A percentile compares a stretch with the other conserved stretches of the same genome.
Conservation (phyloP, 1,140 invertebrate species). For the Drosophila repleta region DNA sequence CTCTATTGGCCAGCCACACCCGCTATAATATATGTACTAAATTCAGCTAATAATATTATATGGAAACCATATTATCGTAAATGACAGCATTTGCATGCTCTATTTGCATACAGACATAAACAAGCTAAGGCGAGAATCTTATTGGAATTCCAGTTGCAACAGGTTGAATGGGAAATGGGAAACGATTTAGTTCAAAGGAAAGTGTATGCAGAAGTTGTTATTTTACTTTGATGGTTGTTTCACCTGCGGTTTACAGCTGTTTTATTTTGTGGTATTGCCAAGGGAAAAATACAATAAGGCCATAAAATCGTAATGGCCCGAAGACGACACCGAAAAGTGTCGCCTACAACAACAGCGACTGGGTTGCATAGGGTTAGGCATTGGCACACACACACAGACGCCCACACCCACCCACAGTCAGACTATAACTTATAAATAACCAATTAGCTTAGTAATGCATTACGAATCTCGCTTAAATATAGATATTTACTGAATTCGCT, state of each 20-base stretch:
- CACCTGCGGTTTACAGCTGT: slow-evolving; percentile 7
- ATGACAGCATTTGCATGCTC: slow-evolving; percentile 19
- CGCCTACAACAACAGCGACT: slow-evolving; percentile 10
- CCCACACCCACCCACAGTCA: background rate
- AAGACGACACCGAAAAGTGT: slow-evolving; percentile 21
- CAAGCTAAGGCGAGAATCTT: background rate
- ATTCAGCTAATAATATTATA: slow-evolving; percentile 54
- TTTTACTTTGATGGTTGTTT: background rate
- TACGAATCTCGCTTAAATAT: background rate
- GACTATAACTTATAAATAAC: slow-evolving; percentile 23
- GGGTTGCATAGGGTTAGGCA: slow-evolving; percentile 5
- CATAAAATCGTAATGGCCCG: slow-evolving; percentile 24
- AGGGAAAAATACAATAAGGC: slow-evolving; percentile 19
- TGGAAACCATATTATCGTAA: background rate
- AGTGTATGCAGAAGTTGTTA: slow-evolving; percentile 7
- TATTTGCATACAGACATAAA: background rate
- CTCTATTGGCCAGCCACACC: slow-evolving; percentile 16
- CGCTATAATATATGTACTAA: slow-evolving; percentile 63
- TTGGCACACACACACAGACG: background rate
- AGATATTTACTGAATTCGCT: background rate
- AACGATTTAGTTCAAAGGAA: background rate
- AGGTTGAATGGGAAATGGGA: slow-evolving; percentile 11
- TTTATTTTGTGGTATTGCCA: background rate
- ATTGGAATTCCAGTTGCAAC: slow-evolving; percentile 22
- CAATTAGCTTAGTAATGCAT: slow-evolving; percentile 12